Evolutionary conservation across 2,888 invertebrate species (phyloP), one percentile per base, ranked within the genome.

Genomic region (Andrena dorsata): DNA sequence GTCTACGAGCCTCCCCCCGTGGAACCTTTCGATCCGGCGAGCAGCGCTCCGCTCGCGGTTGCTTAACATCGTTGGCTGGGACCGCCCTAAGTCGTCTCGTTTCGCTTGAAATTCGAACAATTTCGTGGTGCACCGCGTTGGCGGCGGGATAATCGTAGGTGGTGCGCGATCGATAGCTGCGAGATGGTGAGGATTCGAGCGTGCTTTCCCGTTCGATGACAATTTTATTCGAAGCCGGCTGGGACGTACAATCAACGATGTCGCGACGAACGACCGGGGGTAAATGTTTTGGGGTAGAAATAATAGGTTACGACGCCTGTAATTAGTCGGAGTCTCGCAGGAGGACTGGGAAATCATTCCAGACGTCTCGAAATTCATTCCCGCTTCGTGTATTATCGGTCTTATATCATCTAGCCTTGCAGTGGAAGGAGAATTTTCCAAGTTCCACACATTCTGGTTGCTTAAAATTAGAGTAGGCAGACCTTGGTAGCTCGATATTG

Each of bases 241-340:
- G 5, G 23, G 1, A 2, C 0, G 1, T 0, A 47, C 4, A 26
- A 35, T 56, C 73, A 26, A 41, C 64, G 56, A 47, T 64, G 56
- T 64, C 26, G 1, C 32, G 32, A 32, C 2, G 8, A 8, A 32
- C 8, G 32, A 32, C 4, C 8, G 32, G 1, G 32, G 68, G 30
- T 58, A 63, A 49, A 64, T 26, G 56, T 41, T 61, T 75, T 1
- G 26, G 51, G n/a, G 13, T 65, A 2, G 49, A 20, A 68, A 70
- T 69, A 60, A 77, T 60, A 70, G 70, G 47, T 0, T 0, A 6
- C 60, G 49, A 20, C 16, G 60, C 8, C 8, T 10, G 30, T 47
- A 64, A 80, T 77, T 80, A 80, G 77, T 70, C 77, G 70, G 49
- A 65, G 28, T 23, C 47, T 49, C 35, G 49, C 76, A 76, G n/a